A percentile compares a stretch with the other conserved stretches of the same genome.
phyloP scores from a whole-genome alignment of 2,113 vertebrate genomes.

The Heterochromis multidens region DNA sequence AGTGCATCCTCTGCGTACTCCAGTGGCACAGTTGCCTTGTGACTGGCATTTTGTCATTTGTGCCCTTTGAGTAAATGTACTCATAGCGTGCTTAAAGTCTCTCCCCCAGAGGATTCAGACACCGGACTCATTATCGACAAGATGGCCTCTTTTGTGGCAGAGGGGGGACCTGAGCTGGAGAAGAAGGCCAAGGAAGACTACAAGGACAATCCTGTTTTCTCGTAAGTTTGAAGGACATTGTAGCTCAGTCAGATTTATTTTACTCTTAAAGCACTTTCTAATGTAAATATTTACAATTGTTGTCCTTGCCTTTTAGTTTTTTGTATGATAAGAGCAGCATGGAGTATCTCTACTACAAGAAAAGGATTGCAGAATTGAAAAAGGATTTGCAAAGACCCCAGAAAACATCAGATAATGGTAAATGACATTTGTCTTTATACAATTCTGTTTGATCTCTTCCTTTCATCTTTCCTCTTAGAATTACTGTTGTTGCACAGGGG shows the following conservation, averaged over 20 bases:
- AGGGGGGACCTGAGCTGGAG: conserved; percentile 91
- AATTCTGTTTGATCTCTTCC: not conserved
- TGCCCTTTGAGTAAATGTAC: conserved; percentile 85
- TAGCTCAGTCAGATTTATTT: not conserved
- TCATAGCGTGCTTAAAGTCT: conserved; percentile 99
- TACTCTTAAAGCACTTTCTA: not conserved
- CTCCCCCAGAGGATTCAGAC: conserved; percentile 97
- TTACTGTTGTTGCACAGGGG: not conserved
- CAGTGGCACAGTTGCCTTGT: conserved; percentile 35
- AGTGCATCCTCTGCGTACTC: conserved; percentile 35
- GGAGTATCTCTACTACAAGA: conserved; percentile 96
- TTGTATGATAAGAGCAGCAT: conserved; percentile 90
- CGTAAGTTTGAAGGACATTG: conserved; percentile 77
- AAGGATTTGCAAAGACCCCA: conserved; percentile 74
- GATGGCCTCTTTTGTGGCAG: conserved; percentile 94
- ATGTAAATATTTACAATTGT: not conserved
- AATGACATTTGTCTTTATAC: conserved; percentile 15
- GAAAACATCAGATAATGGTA: conserved; percentile 78
- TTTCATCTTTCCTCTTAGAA: not conserved
- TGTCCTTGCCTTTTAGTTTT: conserved; percentile 76
- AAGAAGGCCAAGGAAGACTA: conserved; percentile 91
- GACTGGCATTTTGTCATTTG: conserved; percentile 66
- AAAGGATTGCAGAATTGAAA: conserved; percentile 86
- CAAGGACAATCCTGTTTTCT: conserved; percentile 90
- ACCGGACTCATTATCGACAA: conserved; percentile 89